Percentiles rank a stretch among this genome's conserved stretches.
These are phyloP conservation scores for Eulemur rubriventer DNA, from an alignment of 2,797 vertebrate species.

Conservation along the genomic window DNA sequence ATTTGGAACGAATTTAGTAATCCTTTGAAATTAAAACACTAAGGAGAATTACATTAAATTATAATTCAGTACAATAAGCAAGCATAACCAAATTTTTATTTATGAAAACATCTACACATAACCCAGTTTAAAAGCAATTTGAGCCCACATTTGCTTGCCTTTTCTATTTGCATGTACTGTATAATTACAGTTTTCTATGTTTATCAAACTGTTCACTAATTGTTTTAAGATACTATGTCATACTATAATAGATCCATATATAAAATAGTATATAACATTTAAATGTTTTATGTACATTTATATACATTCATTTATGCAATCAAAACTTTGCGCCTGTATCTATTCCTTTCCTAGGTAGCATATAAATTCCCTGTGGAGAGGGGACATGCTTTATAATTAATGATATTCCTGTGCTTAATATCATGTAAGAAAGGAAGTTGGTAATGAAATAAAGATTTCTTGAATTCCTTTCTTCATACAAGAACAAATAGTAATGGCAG, in stretches of 20 bases:
- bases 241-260: neutral
- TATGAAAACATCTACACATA: slow-evolving; percentile 16
- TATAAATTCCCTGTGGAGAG: neutral
- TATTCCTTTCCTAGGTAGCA: neutral
- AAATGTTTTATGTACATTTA: neutral
- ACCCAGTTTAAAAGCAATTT: neutral
- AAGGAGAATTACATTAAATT: slow-evolving; percentile 20
- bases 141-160: neutral
- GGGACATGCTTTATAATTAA: slow-evolving; percentile 22
- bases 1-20: slow-evolving; percentile 21
- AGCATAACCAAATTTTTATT: slow-evolving; percentile 1
- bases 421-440: neutral
- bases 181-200: neutral
- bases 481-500: neutral
- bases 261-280: neutral
- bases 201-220: neutral
- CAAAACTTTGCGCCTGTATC: neutral
- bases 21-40: slow-evolving; percentile 52
- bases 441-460: neutral
- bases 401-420: neutral
- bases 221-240: neutral
- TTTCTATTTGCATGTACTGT: neutral
- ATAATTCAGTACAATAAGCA: neutral
- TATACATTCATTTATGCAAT: neutral
- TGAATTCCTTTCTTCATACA: neutral